Evolutionary conservation across 1,140 invertebrate species (phyloP).

Genomic region (silkworm (Bombyx mori)): DNA sequence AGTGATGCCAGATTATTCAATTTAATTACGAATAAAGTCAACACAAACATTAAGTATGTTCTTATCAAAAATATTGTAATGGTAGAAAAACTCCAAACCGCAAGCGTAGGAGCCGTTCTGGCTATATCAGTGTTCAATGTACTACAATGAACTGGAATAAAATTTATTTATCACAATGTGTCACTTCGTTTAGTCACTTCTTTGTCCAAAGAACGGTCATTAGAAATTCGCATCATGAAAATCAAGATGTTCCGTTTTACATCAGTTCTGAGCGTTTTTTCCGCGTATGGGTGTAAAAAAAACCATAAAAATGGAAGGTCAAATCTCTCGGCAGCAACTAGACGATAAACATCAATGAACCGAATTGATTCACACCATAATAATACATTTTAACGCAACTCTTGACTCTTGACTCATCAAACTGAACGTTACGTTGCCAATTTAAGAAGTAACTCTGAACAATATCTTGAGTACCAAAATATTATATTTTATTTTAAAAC

Average conservation of each 20-base stretch:
- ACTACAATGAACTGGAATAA: background rate
- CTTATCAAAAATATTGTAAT: background rate
- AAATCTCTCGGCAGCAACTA: conserved; percentile 31
- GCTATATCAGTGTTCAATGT: background rate
- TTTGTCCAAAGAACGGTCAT: conserved; percentile 6
- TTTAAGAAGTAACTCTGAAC: no score
- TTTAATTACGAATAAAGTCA: background rate
- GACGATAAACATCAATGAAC: conserved; percentile 28
- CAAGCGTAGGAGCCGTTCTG: background rate
- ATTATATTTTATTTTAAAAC: no score
- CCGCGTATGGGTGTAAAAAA: conserved; percentile 27
- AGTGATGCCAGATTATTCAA: no score
- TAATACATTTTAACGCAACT: no score
- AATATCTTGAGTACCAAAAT: no score
- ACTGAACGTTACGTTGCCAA: no score
- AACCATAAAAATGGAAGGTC: conserved; percentile 44
- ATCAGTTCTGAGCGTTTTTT: conserved; percentile 17
- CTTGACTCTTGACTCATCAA: no score
- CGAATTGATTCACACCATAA: conserved; percentile 22
- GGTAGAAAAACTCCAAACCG: background rate
- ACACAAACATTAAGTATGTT: background rate
- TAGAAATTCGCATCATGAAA: conserved; percentile 25
- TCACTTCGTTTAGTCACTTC: conserved; percentile 19
- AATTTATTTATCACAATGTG: conserved; percentile 13
- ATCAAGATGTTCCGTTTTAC: conserved; percentile 27